Percentiles rank a stretch among this genome's conserved stretches.
phyloP scores from a whole-genome alignment of 2,113 vertebrate species.

The Ramphastos sulfuratus region DNA sequence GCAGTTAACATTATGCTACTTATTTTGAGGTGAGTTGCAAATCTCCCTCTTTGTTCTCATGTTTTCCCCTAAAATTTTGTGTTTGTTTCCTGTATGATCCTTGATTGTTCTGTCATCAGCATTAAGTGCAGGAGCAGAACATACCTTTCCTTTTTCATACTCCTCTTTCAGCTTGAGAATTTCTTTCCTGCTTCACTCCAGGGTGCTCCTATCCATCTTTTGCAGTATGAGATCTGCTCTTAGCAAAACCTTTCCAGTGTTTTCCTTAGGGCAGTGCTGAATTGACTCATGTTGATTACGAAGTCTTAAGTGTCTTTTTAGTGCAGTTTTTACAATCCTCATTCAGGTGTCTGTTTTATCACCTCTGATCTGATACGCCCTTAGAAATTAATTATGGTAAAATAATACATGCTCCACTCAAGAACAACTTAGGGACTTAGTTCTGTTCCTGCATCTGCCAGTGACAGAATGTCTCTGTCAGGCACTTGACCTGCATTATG shows the following conservation, averaged over 20 bases:
- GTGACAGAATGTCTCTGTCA: not conserved
- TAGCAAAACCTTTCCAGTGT: not conserved
- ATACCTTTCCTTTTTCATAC: not conserved
- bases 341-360: not conserved
- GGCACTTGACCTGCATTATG: not conserved
- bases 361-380: not conserved
- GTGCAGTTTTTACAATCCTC: not conserved
- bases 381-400: not conserved
- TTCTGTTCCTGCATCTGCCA: not conserved
- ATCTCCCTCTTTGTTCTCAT: not conserved
- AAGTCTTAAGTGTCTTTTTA: not conserved
- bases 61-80: not conserved
- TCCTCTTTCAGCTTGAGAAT: not conserved
- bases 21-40: not conserved
- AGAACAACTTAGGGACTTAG: not conserved
- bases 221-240: not conserved
- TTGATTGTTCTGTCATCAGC: not conserved
- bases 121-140: not conserved
- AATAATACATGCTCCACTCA: not conserved
- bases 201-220: accelerated
- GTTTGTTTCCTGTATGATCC: not conserved
- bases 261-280: not conserved
- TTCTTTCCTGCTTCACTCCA: not conserved
- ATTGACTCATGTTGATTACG: not conserved
- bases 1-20: not conserved